A percentile compares a stretch with the other conserved stretches of the same genome.
Conservation (phyloP, 1,140 invertebrate genomes). For the Pinna nobilis region DNA sequence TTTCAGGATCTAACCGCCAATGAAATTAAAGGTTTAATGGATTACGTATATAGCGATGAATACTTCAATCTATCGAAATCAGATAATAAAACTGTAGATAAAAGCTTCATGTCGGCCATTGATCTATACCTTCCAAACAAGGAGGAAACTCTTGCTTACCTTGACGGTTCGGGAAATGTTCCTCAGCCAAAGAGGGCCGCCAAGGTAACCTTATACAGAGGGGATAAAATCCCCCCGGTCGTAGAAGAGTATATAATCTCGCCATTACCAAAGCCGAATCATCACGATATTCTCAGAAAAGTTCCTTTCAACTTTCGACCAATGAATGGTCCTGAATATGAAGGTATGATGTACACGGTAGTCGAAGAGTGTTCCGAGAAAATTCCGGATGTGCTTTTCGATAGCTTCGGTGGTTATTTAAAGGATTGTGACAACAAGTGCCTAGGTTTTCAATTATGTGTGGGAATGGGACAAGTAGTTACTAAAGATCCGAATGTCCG, state of each 20-base stretch:
- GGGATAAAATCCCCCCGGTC: background rate
- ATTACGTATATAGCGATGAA: background rate
- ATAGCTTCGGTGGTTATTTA: background rate
- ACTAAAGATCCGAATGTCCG: constrained; percentile 6
- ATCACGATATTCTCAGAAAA: background rate
- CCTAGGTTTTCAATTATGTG: background rate
- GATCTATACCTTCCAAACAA: constrained; percentile 5
- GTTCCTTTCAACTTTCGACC: background rate
- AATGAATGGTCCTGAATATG: background rate
- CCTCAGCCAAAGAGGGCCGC: background rate
- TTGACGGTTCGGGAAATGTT: background rate
- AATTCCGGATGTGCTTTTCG: background rate
- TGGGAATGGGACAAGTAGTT: background rate
- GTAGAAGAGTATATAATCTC: constrained; percentile 1
- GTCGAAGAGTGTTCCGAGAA: background rate
- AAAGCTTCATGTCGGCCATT: constrained; percentile 2
- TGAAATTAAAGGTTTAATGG: background rate
- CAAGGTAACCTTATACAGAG: background rate
- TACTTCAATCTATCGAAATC: background rate
- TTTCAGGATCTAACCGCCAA: constrained; percentile 7
- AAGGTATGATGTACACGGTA: background rate
- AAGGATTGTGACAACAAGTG: constrained; percentile 3
- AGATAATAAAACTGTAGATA: background rate
- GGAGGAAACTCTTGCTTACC: background rate
- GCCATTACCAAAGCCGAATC: background rate